A percentile compares a stretch with the other conserved stretches of the same genome.
phyloP scores from a whole-genome alignment of 1,140 invertebrate species.

The Bombus pyrosoma region DNA sequence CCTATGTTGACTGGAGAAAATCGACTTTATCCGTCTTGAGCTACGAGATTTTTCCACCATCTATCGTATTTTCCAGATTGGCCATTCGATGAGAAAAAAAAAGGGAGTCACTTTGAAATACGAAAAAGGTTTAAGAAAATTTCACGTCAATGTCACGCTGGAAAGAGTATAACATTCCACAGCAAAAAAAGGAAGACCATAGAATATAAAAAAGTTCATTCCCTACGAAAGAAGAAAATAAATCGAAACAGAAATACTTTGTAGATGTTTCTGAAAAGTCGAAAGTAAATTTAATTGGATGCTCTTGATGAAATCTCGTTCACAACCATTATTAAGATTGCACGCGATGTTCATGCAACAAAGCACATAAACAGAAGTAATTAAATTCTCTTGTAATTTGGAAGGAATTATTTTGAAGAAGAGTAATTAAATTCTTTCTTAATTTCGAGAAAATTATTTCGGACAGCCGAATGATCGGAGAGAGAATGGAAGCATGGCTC shows the following conservation, averaged over 20 bases:
- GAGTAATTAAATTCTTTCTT: neutral
- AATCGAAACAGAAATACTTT: neutral
- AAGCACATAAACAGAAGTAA: neutral
- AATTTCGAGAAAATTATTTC: neutral
- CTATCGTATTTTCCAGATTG: constrained; percentile 44
- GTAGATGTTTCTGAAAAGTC: neutral
- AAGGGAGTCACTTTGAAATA: neutral
- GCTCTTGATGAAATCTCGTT: neutral
- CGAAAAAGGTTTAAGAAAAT: neutral
- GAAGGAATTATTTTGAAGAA: neutral
- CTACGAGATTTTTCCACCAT: constrained; percentile 42
- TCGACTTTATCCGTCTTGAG: constrained; percentile 62
- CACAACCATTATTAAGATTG: neutral
- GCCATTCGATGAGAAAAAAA: constrained; percentile 21
- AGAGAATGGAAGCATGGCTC: neutral
- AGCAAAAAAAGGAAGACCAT: neutral
- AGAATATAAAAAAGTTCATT: neutral
- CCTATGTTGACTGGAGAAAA: constrained; percentile 72
- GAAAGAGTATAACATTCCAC: neutral
- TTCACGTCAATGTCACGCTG: neutral
- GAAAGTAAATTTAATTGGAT: neutral
- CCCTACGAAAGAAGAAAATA: no score
- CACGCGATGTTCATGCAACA: neutral
- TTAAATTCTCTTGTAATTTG: neutral
- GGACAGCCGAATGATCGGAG: neutral